Evolutionary conservation across 2,797 vertebrate species (phyloP).

Genomic region (Peromyscus melanophrys): DNA sequence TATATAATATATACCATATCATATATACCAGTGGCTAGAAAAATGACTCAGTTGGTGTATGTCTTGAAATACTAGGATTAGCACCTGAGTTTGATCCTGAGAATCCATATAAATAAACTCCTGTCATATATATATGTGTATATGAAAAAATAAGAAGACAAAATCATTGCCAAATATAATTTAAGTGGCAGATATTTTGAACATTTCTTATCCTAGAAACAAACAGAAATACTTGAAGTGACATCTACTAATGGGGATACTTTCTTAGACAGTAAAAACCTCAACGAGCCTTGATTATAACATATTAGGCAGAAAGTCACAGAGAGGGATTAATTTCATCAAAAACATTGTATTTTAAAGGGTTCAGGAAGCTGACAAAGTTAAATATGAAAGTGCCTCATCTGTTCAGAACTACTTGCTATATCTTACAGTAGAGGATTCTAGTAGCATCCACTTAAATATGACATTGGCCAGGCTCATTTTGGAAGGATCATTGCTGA

Average conservation of each 20-base stretch:
- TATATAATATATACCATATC: neutral
- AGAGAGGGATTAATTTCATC: constrained; percentile 91
- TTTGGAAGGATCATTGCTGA: constrained; percentile 96
- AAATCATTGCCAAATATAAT: constrained; percentile 95
- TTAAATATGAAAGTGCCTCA: constrained; percentile 98
- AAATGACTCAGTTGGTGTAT: neutral
- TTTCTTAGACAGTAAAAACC: constrained; percentile 97
- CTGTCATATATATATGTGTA: neutral
- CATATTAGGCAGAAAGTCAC: constrained; percentile 97
- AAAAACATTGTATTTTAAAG: constrained; percentile 91
- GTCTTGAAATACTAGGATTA: neutral
- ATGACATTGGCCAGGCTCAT: constrained; percentile 96
- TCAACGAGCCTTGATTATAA: constrained; percentile 95
- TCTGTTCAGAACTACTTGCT: constrained; percentile 98
- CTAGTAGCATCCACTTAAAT: constrained; percentile 97
- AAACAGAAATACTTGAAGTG: constrained; percentile 98
- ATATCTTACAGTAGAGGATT: constrained; percentile 98
- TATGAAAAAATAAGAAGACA: neutral
- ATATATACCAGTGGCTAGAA: neutral
- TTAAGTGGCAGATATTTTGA: constrained; percentile 96
- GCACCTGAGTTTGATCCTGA: neutral
- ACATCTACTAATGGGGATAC: constrained; percentile 98
- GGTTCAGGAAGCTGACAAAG: constrained; percentile 97
- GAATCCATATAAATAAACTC: neutral
- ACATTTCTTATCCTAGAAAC: constrained; percentile 96